These are phyloP conservation scores for Psephotus haematonotus DNA, from an alignment of 2,113 vertebrate species.

Conservation along the genomic window DNA sequence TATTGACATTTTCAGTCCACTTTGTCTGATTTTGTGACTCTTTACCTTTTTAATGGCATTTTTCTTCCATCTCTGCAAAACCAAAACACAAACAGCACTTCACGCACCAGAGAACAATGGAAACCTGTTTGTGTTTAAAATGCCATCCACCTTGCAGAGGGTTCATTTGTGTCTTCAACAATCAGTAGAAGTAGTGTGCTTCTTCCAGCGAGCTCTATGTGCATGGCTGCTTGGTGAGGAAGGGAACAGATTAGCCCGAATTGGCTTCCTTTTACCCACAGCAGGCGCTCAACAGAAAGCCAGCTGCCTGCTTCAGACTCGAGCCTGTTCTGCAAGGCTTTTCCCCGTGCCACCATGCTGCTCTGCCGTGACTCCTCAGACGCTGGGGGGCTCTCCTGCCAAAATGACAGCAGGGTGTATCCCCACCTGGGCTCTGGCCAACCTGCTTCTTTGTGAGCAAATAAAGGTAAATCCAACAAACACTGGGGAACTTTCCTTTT, in stretches of 20 bases:
- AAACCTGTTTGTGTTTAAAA: neutral
- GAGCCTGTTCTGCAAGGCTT: neutral
- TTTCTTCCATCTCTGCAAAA: neutral
- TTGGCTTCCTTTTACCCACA: neutral
- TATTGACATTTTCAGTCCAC: rapidly evolving
- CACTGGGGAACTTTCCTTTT: neutral
- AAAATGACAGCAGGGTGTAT: neutral
- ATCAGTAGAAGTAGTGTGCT: neutral
- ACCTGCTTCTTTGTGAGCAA: neutral
- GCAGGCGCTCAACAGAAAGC: neutral
- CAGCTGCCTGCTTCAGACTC: neutral
- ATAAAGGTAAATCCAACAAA: neutral
- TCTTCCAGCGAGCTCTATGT: neutral
- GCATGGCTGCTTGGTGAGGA: neutral
- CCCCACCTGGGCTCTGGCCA: neutral
- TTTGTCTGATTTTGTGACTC: neutral
- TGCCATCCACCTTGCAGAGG: too few species aligned
- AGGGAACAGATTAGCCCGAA: neutral
- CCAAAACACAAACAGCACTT: neutral
- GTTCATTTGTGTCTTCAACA: neutral
- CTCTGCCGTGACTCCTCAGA: neutral
- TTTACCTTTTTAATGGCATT: neutral
- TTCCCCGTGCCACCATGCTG: neutral
- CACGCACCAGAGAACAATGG: neutral
- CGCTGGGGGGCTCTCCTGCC: neutral